Percentiles rank a stretch among this genome's conserved stretches.
Evolutionary conservation across 2,113 vertebrate genomes (phyloP).

Genomic region (Balaenoptera acutorostrata): DNA sequence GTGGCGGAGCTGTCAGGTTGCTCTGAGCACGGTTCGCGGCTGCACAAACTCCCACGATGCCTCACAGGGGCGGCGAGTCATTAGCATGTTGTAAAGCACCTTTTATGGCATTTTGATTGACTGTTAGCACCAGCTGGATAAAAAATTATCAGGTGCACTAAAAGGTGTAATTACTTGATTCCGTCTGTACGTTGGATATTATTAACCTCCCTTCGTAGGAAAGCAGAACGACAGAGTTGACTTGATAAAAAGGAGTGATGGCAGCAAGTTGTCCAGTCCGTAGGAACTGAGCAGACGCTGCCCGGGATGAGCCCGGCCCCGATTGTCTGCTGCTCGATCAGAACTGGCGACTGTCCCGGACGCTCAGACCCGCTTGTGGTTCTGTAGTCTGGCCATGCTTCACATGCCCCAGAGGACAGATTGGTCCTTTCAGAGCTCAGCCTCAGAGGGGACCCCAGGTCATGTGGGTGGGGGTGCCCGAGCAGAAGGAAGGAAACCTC

Average conservation of each 20-base stretch:
- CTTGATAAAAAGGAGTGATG: background rate
- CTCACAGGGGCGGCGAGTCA: background rate
- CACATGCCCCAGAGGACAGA: background rate
- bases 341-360: background rate
- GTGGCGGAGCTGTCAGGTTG: background rate
- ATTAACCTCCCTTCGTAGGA: slow-evolving; percentile 49
- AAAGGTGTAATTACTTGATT: slow-evolving; percentile 69
- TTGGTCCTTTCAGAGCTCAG: background rate
- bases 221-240: slow-evolving; percentile 53
- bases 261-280: slow-evolving; percentile 14
- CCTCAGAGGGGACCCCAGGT: background rate
- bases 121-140: slow-evolving; percentile 66
- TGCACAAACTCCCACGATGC: background rate
- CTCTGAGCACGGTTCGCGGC: background rate
- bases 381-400: no score
- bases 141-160: slow-evolving; percentile 67
- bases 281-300: background rate
- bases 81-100: slow-evolving; percentile 29
- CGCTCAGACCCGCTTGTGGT: background rate
- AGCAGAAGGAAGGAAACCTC: background rate
- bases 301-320: no score
- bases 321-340: background rate
- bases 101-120: slow-evolving; percentile 68
- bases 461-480: background rate
- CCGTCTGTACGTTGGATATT: slow-evolving; percentile 68